These are phyloP conservation scores for Drosophila heteroneura DNA, from an alignment of 2,888 invertebrate genomes.

Conservation along the genomic window DNA sequence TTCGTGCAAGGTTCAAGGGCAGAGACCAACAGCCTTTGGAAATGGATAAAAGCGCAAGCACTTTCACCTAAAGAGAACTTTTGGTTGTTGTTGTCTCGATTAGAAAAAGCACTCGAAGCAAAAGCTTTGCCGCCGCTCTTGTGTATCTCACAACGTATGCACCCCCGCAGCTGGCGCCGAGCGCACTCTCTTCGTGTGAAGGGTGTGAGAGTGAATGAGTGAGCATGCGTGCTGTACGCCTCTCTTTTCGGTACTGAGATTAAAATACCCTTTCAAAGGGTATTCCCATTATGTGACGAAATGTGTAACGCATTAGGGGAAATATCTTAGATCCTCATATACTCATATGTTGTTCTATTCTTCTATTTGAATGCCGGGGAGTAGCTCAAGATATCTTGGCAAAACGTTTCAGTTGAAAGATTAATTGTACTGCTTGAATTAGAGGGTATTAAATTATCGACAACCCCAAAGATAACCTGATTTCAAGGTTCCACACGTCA, in stretches of 20 bases:
- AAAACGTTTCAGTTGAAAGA: background rate
- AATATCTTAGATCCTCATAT: background rate
- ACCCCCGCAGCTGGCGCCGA: constrained; percentile 34
- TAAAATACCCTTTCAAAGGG: background rate
- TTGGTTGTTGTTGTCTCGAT: constrained; percentile 12
- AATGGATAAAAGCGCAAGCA: constrained; percentile 19
- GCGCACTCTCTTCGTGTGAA: constrained; percentile 52
- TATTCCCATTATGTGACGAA: background rate
- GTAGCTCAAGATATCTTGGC: background rate
- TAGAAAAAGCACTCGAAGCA: constrained; percentile 34
- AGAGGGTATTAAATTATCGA: background rate
- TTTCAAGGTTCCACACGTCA: constrained; percentile 45
- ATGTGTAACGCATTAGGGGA: background rate
- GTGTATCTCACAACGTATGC: constrained; percentile 45
- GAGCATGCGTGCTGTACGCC: constrained; percentile 38
- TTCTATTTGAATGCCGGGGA: background rate
- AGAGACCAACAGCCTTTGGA: constrained; percentile 33
- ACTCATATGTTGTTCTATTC: background rate
- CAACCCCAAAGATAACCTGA: background rate
- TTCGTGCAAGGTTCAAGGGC: constrained; percentile 59
- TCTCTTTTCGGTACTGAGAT: constrained; percentile 4
- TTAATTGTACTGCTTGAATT: background rate
- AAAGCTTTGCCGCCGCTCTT: constrained; percentile 46
- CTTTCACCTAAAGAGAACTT: constrained; percentile 48
- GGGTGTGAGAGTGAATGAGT: constrained; percentile 25